A percentile compares a stretch with the other conserved stretches of the same genome.
phyloP scores from a whole-genome alignment of 2,888 invertebrate genomes.

The Dascillus cervinus region DNA sequence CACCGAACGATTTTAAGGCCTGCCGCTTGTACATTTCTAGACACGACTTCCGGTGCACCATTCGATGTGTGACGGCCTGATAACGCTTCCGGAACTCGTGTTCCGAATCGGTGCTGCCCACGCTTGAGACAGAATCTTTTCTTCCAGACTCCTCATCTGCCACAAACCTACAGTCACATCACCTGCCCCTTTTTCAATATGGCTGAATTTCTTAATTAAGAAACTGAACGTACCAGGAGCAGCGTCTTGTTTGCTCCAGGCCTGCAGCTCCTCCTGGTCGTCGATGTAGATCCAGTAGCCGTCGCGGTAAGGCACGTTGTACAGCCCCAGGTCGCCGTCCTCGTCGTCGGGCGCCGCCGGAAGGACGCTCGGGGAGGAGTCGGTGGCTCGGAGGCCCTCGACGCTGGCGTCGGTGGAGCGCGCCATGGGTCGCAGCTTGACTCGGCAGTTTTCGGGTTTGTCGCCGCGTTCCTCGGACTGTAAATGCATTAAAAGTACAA shows the following conservation, averaged over 20 bases:
- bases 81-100: conserved; percentile 78
- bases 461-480: conserved; percentile 69
- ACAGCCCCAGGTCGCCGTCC: conserved; percentile 66
- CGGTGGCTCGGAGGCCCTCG: conserved; percentile 55
- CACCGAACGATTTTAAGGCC: conserved; percentile 76
- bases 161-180: conserved; percentile 9
- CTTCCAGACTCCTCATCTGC: conserved; percentile 41
- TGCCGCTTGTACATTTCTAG: conserved; percentile 84
- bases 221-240: conserved; percentile 13
- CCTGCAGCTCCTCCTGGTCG: conserved; percentile 59
- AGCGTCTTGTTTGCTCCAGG: conserved; percentile 52
- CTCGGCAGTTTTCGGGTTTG: conserved; percentile 49
- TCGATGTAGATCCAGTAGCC: conserved; percentile 71
- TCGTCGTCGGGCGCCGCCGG: conserved; percentile 47
- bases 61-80: conserved; percentile 78
- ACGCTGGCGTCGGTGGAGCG: conserved; percentile 67
- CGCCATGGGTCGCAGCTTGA: conserved; percentile 51
- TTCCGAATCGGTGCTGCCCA: conserved; percentile 69
- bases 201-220: not conserved
- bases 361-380: conserved; percentile 57
- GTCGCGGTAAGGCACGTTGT: conserved; percentile 65
- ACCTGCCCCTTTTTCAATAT: conserved; percentile 1
- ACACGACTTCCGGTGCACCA: conserved; percentile 84
- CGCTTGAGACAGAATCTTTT: conserved; percentile 45
- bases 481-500: too few relatives aligned